phyloP scores from a whole-genome alignment of 2,888 invertebrate species.

The Atethmia centrago region DNA sequence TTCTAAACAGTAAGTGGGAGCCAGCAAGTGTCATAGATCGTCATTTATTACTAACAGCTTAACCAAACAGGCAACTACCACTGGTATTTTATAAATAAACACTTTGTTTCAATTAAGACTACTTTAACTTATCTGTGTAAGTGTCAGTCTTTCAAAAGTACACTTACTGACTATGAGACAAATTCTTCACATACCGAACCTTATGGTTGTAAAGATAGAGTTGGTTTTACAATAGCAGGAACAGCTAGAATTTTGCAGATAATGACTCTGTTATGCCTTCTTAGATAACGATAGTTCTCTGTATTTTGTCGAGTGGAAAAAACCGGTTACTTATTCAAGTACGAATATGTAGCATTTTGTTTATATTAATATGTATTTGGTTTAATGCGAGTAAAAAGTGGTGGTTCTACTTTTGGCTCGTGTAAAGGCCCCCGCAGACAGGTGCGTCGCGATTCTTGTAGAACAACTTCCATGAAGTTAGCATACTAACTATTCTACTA shows the following conservation, averaged over 20 bases:
- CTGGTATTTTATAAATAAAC: constrained; percentile 26
- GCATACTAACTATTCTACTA: too few species aligned
- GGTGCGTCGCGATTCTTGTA: too few species aligned
- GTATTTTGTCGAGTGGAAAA: constrained; percentile 51
- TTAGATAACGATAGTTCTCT: constrained; percentile 59
- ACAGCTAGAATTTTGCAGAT: constrained; percentile 50
- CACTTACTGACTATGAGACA: constrained; percentile 12
- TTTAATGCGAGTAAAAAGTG: constrained; percentile 21
- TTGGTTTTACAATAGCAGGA: constrained; percentile 20
- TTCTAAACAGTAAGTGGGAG: background rate
- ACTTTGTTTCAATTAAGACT: constrained; percentile 56
- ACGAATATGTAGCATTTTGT: constrained; percentile 51
- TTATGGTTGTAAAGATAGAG: fast-evolving
- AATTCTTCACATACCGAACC: background rate
- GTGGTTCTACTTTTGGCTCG: constrained; percentile 4
- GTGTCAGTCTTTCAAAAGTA: constrained; percentile 25
- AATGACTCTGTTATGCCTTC: constrained; percentile 46
- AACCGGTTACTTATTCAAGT: constrained; percentile 50
- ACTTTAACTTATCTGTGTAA: constrained; percentile 48
- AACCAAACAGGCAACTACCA: background rate
- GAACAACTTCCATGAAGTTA: too few species aligned
- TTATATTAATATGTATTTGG: constrained; percentile 49
- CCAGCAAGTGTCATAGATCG: background rate
- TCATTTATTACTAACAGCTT: constrained; percentile 15
- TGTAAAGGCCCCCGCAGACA: too few species aligned